phyloP scores from a whole-genome alignment of 2,113 vertebrate species.

The Aspidoscelis tigris region DNA sequence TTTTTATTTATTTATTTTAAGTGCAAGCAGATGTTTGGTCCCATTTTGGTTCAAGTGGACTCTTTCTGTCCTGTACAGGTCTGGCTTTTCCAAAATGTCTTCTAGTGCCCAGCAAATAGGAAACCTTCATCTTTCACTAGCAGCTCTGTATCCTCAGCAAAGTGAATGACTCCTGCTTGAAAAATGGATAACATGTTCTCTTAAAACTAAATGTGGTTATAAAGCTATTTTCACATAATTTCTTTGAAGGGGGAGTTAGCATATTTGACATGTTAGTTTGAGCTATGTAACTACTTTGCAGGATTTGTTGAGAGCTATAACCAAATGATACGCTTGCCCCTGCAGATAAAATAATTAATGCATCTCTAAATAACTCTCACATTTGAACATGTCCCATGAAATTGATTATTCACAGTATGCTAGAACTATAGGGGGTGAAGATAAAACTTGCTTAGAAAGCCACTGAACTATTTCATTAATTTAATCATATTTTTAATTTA shows the following conservation, averaged over 20 bases:
- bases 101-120: too few species aligned
- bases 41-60: too few species aligned
- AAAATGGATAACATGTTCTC: neutral
- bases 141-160: neutral
- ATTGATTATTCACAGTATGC: accelerated
- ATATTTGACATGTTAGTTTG: conserved; percentile 8
- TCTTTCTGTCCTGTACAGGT: too few species aligned
- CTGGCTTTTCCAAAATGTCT: too few species aligned
- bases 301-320: neutral
- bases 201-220: neutral
- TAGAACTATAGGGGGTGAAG: conserved; percentile 37
- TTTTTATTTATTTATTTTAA: too few species aligned
- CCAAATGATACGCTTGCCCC: conserved; percentile 6
- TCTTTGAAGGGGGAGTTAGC: conserved; percentile 17
- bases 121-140: too few species aligned
- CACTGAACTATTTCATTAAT: conserved; percentile 21
- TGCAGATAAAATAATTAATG: conserved; percentile 45
- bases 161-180: neutral
- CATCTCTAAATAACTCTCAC: neutral
- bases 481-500: conserved; percentile 65
- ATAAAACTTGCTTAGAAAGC: conserved; percentile 38
- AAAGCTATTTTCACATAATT: neutral
- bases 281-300: conserved; percentile 5
- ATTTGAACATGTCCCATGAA: neutral
- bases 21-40: too few species aligned